Evolutionary conservation across 2,797 vertebrate genomes (phyloP).

Genomic region (Sternarchorhynchus goeldii): DNA sequence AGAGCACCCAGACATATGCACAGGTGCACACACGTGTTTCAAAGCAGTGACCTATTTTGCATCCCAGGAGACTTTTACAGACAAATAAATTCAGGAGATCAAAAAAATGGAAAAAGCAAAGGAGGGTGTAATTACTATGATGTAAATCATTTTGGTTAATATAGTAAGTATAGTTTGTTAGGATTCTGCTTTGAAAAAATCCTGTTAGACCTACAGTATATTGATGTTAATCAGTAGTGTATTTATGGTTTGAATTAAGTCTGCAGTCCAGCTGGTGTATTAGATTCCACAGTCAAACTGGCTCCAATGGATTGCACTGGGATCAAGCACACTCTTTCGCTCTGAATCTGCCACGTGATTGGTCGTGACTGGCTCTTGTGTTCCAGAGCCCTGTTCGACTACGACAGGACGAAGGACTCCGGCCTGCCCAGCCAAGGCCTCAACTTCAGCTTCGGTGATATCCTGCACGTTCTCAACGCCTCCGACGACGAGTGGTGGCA

Average conservation of each 20-base stretch:
- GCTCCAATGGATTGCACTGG: background rate
- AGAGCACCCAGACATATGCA: background rate
- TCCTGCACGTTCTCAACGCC: constrained; percentile 93
- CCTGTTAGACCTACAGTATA: background rate
- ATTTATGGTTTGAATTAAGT: background rate
- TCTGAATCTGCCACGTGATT: background rate
- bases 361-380: background rate
- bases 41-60: constrained; percentile 47
- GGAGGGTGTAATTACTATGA: background rate
- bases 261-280: background rate
- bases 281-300: background rate
- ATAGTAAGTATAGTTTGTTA: background rate
- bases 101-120: background rate
- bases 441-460: constrained; percentile 91
- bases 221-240: background rate
- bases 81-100: constrained; percentile 2
- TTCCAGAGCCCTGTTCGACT: constrained; percentile 92
- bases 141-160: background rate
- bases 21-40: constrained; percentile 1
- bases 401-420: constrained; percentile 90
- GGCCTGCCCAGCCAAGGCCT: constrained; percentile 88
- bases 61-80: constrained; percentile 23
- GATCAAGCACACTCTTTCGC: no score
- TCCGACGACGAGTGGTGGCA: constrained; percentile 99
- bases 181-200: background rate